Percentiles rank a stretch among this genome's conserved stretches.
Conservation (phyloP, 2,113 vertebrate genomes). For the Microtus pennsylvanicus region DNA sequence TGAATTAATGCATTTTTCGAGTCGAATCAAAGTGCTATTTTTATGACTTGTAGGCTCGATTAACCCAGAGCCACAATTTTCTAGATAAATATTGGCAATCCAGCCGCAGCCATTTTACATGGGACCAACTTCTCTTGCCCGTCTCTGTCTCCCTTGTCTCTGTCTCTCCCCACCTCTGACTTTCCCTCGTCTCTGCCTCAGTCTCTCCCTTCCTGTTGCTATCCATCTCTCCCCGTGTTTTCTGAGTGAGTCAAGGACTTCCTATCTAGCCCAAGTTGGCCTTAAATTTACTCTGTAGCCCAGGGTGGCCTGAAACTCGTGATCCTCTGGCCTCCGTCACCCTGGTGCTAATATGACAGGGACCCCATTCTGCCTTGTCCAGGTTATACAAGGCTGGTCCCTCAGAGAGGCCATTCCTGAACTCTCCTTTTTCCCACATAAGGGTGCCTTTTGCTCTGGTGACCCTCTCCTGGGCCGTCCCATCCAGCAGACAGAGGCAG, state of each 20-base stretch:
- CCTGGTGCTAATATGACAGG: too few relatives aligned
- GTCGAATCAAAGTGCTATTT: conserved; percentile 45
- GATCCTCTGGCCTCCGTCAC: not conserved
- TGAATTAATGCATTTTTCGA: conserved; percentile 67
- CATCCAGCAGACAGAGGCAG: conserved; percentile 1
- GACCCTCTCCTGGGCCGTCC: not conserved
- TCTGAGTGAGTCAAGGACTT: not conserved
- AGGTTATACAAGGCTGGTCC: not conserved
- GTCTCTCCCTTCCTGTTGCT: too few relatives aligned
- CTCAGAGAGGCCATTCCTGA: not conserved
- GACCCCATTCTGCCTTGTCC: not conserved
- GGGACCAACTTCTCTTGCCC: not conserved
- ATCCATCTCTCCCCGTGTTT: not conserved
- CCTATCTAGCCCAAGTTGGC: not conserved
- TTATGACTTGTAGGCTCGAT: conserved; percentile 55
- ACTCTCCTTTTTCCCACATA: not conserved
- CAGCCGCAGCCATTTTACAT: not conserved
- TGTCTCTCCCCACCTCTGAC: not conserved
- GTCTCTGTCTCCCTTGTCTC: not conserved
- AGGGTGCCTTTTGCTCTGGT: not conserved
- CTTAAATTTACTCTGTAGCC: not conserved
- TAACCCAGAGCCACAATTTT: not conserved
- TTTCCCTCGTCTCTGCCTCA: too few relatives aligned
- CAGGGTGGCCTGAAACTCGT: not conserved
- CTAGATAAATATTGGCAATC: conserved; percentile 38